phyloP scores from a whole-genome alignment of 1,140 invertebrate genomes.

The Calliphora vicina region DNA sequence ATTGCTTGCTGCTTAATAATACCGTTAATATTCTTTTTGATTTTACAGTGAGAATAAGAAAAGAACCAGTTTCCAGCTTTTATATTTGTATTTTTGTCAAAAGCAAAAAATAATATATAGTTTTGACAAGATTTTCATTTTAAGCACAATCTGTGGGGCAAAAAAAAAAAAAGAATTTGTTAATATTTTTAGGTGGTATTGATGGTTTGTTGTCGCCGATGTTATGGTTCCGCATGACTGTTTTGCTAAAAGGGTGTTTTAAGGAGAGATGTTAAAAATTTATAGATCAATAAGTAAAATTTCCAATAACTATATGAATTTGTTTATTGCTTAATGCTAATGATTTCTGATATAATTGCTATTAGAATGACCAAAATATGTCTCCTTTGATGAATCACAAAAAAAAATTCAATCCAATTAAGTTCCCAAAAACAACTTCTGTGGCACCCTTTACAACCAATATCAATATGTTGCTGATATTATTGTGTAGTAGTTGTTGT shows the following conservation, averaged over 20 bases:
- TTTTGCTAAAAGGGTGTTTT: neutral
- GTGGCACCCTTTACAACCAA: neutral
- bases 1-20: neutral
- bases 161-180: neutral
- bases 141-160: neutral
- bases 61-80: neutral
- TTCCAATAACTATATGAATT: no score
- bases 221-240: neutral
- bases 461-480: neutral
- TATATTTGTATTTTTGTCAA: neutral
- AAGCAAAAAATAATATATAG: neutral
- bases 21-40: neutral
- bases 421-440: neutral
- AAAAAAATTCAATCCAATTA: neutral
- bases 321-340: no score
- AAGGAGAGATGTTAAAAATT: neutral
- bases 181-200: neutral
- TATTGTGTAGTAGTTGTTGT: neutral
- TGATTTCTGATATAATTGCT: no score
- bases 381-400: no score
- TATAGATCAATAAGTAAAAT: neutral
- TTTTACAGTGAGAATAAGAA: neutral
- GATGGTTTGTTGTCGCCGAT: neutral
- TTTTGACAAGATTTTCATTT: conserved; percentile 6
- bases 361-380: no score